Conservation (phyloP, 35 echinoderm and acorn worm genomes). For the Apostichopus japonicus region DNA sequence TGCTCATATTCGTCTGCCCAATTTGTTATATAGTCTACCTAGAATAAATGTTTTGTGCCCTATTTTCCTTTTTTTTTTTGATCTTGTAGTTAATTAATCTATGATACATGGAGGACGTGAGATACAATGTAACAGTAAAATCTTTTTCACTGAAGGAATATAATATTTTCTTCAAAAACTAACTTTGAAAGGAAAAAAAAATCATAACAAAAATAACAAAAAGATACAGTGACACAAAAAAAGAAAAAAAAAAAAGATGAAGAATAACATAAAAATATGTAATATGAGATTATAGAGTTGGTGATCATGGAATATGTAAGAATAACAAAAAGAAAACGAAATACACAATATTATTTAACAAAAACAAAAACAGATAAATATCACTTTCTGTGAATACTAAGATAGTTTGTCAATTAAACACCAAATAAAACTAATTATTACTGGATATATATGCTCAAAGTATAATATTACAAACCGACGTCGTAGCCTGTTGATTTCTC, state of each 20-base stretch:
- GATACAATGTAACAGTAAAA: not conserved
- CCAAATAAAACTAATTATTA: constrained; percentile 1
- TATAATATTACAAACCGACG: not conserved
- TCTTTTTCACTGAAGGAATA: not conserved
- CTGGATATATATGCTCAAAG: not conserved
- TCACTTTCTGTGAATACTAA: not conserved
- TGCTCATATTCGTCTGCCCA: not conserved
- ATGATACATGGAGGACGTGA: constrained; percentile 4
- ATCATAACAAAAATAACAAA: not conserved
- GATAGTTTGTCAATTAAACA: not conserved
- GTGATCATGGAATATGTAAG: constrained; percentile 18
- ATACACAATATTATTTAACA: not conserved
- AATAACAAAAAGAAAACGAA: not conserved
- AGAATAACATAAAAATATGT: not conserved
- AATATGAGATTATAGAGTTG: constrained; percentile 11
- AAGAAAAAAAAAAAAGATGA: not conserved
- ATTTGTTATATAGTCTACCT: not conserved
- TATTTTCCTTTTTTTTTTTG: not conserved
- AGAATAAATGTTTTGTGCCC: not conserved
- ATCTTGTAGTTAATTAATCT: not conserved
- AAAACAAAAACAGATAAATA: not conserved
- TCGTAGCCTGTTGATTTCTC: not conserved
- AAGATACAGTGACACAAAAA: not conserved
- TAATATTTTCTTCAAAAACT: not conserved
- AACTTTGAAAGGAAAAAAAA: not conserved